Evolutionary conservation across 2,797 vertebrate genomes (phyloP).

Genomic region (Hybognathus amarus): DNA sequence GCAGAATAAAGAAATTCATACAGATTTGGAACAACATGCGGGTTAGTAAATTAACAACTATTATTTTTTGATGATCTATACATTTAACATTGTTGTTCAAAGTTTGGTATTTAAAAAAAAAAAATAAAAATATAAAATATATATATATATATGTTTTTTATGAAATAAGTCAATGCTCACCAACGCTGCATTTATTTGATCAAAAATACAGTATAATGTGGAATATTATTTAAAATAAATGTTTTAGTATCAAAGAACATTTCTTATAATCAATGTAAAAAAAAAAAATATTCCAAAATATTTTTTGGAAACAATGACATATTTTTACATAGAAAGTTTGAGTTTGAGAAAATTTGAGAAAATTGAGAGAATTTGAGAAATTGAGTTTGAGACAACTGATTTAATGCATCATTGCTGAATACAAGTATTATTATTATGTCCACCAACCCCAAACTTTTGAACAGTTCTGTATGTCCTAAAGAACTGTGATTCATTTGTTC

Average conservation of each 20-base stretch:
- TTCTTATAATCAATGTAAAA: neutral
- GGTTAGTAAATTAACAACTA: neutral
- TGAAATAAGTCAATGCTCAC: neutral
- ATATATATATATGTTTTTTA: too few relatives aligned
- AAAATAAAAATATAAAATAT: too few relatives aligned
- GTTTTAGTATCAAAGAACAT: neutral
- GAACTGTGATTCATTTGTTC: slow-evolving; percentile 22
- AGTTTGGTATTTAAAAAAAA: too few relatives aligned
- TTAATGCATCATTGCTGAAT: neutral
- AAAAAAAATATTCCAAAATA: too few relatives aligned
- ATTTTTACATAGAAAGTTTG: neutral
- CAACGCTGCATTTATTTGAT: neutral
- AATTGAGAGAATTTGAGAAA: too few relatives aligned
- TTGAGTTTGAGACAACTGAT: too few relatives aligned
- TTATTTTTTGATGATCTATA: neutral
- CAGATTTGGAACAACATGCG: neutral
- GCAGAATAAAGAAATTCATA: neutral
- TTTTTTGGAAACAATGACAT: neutral
- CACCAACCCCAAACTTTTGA: neutral
- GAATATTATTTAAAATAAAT: neutral
- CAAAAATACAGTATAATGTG: neutral
- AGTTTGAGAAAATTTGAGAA: too few relatives aligned
- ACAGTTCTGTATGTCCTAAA: neutral
- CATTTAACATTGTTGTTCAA: neutral
- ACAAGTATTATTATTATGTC: neutral